Evolutionary conservation across 2,797 vertebrate genomes (phyloP).

Genomic region (Pantherophis alleghaniensis): DNA sequence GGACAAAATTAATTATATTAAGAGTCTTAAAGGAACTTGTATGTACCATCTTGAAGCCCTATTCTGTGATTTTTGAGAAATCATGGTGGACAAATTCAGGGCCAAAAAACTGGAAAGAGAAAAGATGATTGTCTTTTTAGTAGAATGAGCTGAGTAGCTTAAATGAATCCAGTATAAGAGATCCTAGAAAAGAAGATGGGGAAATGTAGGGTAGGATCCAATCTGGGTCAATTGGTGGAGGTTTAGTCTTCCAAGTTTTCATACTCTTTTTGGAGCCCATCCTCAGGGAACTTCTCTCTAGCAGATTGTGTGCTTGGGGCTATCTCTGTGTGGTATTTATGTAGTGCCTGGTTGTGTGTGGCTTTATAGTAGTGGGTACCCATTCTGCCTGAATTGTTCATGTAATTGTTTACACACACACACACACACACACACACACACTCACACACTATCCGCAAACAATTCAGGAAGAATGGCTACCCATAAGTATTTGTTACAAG

Average conservation of each 20-base stretch:
- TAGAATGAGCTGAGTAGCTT: not conserved
- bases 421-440: no score
- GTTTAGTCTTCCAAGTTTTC: no score
- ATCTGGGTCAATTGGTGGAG: no score
- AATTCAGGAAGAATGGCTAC: not conserved
- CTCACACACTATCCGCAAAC: no score
- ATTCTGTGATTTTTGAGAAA: not conserved
- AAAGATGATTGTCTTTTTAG: not conserved
- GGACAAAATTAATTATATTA: not conserved
- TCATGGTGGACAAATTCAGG: not conserved
- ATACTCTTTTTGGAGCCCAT: no score
- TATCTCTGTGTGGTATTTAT: no score
- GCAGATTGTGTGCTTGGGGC: no score
- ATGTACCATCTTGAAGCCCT: not conserved
- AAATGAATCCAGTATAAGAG: not conserved
- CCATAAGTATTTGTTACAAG: not conserved
- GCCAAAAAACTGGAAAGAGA: not conserved
- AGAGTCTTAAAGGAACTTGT: not conserved
- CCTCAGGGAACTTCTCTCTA: no score
- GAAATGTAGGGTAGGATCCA: not conserved
- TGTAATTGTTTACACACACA: no score
- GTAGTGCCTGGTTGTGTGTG: no score
- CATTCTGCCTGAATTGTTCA: no score
- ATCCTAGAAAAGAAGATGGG: not conserved
- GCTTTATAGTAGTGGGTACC: no score